phyloP scores from a whole-genome alignment of 2,888 invertebrate species.

The Ophion costatus region DNA sequence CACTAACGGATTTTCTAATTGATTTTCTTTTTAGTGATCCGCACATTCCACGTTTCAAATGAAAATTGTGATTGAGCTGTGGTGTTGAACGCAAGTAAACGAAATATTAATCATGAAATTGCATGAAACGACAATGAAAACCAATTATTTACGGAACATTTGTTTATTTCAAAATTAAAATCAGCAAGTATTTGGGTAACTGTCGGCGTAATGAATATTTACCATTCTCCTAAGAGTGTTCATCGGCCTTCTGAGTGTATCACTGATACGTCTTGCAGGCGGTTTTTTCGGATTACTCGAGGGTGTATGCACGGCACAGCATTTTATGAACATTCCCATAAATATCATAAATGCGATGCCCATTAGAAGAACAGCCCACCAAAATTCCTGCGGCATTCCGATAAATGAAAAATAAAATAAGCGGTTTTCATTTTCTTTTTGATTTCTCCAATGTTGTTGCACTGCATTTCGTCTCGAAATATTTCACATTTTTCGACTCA shows the following conservation, averaged over 20 bases:
- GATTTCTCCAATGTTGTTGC: not conserved
- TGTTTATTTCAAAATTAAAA: not conserved
- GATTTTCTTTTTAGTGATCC: too few species aligned
- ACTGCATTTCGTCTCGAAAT: slow-evolving; percentile 1
- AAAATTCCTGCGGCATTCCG: slow-evolving; percentile 87
- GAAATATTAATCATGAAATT: not conserved
- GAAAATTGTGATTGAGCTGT: not conserved
- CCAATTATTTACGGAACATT: not conserved
- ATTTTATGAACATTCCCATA: slow-evolving; percentile 99
- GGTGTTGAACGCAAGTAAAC: too few species aligned
- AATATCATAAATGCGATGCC: slow-evolving; percentile 96
- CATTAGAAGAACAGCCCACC: slow-evolving; percentile 97
- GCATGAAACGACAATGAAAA: not conserved
- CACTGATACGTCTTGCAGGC: slow-evolving; percentile 96
- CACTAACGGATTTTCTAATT: too few species aligned
- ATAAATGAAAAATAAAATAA: not conserved
- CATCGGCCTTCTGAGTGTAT: slow-evolving; percentile 95
- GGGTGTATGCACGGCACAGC: slow-evolving; percentile 99
- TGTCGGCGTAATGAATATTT: slow-evolving; percentile 65
- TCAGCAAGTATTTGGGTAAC: not conserved
- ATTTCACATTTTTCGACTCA: slow-evolving; percentile 80
- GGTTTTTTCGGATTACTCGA: slow-evolving; percentile 99
- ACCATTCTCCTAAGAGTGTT: slow-evolving; percentile 95
- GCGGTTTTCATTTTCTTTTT: not conserved
- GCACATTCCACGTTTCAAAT: not conserved